Percentiles rank a stretch among this genome's conserved stretches.
phyloP scores from a whole-genome alignment of 2,797 vertebrate genomes.

The Sebastes iracundus region DNA sequence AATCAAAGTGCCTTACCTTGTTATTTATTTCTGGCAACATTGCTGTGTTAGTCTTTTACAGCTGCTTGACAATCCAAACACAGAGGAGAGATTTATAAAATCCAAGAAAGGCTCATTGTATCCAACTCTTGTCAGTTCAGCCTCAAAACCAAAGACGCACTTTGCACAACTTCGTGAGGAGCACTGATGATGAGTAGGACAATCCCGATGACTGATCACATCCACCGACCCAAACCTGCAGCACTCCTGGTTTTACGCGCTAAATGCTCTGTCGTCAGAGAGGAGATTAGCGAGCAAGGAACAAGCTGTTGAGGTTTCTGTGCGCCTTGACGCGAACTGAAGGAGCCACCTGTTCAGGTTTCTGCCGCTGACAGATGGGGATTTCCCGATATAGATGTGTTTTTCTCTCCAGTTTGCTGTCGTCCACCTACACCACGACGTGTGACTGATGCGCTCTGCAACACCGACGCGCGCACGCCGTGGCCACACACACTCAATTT shows the following conservation, averaged over 20 bases:
- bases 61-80: slow-evolving; percentile 40
- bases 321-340: slow-evolving; percentile 63
- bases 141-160: neutral
- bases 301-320: slow-evolving; percentile 75
- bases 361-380: slow-evolving; percentile 73
- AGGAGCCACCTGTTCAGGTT: slow-evolving; percentile 81
- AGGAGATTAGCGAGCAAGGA: slow-evolving; percentile 70
- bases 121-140: slow-evolving; percentile 42
- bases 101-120: slow-evolving; percentile 61
- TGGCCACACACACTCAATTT: neutral
- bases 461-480: slow-evolving; percentile 46
- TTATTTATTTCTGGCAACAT: slow-evolving; percentile 88
- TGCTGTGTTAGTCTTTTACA: slow-evolving; percentile 54
- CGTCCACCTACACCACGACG: slow-evolving; percentile 49
- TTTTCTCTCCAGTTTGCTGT: slow-evolving; percentile 57
- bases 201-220: slow-evolving; percentile 54
- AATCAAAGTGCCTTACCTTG: slow-evolving; percentile 76
- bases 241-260: slow-evolving; percentile 58
- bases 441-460: slow-evolving; percentile 45
- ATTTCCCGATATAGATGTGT: slow-evolving; percentile 74
- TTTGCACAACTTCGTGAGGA: slow-evolving; percentile 2
- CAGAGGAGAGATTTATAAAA: slow-evolving; percentile 50
- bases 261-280: slow-evolving; percentile 76
- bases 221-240: slow-evolving; percentile 28
- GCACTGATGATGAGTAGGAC: slow-evolving; percentile 21